A percentile compares a stretch with the other conserved stretches of the same genome.
Evolutionary conservation across 2,113 vertebrate species (phyloP).

Genomic region (Mustela lutreola): DNA sequence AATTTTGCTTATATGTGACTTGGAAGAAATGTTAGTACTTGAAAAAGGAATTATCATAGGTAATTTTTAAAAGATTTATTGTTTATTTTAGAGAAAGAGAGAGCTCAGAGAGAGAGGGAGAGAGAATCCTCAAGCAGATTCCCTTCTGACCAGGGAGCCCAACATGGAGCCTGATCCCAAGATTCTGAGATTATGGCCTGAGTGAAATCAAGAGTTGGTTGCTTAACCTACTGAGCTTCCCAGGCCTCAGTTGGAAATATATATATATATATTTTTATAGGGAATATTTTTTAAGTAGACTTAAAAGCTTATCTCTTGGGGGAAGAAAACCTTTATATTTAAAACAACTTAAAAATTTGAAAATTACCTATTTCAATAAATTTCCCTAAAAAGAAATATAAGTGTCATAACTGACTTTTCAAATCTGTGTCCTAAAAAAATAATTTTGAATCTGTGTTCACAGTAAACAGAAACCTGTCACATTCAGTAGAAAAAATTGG

Average conservation of each 20-base stretch:
- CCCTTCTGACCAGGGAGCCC: background rate
- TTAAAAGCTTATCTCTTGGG: background rate
- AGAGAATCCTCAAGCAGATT: background rate
- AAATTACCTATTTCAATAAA: background rate
- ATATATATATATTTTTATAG: background rate
- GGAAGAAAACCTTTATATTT: background rate
- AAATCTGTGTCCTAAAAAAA: conserved; percentile 48
- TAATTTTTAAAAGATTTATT: background rate
- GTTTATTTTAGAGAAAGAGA: background rate
- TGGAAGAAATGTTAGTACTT: background rate
- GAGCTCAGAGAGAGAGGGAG: background rate
- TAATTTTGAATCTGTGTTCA: background rate
- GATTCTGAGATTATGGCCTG: background rate
- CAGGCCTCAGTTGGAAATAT: background rate
- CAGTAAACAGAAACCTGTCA: conserved; percentile 38
- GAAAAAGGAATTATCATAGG: background rate
- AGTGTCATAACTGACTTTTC: conserved; percentile 37
- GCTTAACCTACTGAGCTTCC: background rate
- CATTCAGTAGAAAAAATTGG: conserved; percentile 20
- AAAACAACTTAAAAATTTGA: conserved; percentile 30
- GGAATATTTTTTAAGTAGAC: background rate
- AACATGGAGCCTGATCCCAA: background rate
- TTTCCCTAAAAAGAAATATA: conserved; percentile 8
- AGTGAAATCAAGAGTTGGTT: background rate
- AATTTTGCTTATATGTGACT: background rate